phyloP scores from a whole-genome alignment of 2,888 invertebrate species.

The Flexamia atlantica region DNA sequence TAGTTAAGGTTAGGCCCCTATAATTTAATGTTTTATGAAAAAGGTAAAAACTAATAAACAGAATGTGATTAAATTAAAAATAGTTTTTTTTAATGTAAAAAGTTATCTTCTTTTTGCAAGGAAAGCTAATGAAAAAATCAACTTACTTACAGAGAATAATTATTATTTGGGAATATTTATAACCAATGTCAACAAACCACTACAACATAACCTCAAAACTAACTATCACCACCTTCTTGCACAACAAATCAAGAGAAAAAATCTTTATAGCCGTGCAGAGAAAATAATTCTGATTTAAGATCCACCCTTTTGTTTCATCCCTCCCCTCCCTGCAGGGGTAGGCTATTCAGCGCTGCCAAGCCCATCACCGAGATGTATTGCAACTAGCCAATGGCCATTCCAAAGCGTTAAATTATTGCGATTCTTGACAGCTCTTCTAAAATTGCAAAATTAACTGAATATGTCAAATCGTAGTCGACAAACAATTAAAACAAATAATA shows the following conservation, averaged over 20 bases:
- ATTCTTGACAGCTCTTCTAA: neutral
- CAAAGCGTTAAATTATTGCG: constrained; percentile 21
- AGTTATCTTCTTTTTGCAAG: too few relatives aligned
- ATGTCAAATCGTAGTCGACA: neutral
- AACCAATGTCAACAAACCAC: constrained; percentile 18
- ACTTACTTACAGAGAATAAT: too few relatives aligned
- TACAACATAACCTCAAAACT: constrained; percentile 32
- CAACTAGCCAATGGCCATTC: constrained; percentile 63
- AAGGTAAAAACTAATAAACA: too few relatives aligned
- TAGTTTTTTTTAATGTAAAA: too few relatives aligned
- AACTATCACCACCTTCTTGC: neutral
- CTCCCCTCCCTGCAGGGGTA: constrained; percentile 64
- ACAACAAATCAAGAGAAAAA: neutral
- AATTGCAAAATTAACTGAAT: constrained; percentile 11
- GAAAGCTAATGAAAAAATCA: too few relatives aligned
- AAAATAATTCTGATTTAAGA: constrained; percentile 54
- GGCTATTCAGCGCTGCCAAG: constrained; percentile 62
- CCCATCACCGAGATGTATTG: constrained; percentile 62
- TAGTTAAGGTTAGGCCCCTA: too few relatives aligned
- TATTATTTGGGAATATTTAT: too few relatives aligned
- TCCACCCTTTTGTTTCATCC: constrained; percentile 63
- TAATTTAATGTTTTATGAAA: too few relatives aligned
- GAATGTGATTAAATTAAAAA: too few relatives aligned
- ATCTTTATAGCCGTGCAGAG: constrained; percentile 10
- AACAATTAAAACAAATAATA: constrained; percentile 13